Conservation (phyloP, 1,140 invertebrate species). For the Daktulosphaira vitifoliae region DNA sequence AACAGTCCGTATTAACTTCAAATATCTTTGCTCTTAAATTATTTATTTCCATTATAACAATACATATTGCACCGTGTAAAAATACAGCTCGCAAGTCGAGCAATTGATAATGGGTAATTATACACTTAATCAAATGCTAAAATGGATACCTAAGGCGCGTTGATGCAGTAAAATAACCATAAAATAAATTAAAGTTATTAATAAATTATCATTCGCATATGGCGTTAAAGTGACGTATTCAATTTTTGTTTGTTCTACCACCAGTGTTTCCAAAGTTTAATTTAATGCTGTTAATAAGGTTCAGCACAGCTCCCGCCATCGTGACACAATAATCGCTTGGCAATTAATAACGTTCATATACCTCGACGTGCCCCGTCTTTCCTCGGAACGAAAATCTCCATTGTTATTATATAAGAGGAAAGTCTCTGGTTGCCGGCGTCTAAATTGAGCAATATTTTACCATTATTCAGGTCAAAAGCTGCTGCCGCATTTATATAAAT, state of each 20-base stretch:
- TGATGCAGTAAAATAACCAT: too few species aligned
- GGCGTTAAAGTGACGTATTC: background rate
- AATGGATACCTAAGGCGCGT: too few species aligned
- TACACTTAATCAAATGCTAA: too few species aligned
- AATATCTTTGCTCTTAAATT: too few species aligned
- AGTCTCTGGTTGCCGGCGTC: slow-evolving; percentile 17
- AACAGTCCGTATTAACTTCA: too few species aligned
- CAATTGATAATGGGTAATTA: too few species aligned
- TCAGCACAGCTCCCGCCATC: background rate
- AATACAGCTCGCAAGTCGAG: too few species aligned
- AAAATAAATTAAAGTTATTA: too few species aligned
- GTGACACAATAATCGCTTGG: slow-evolving; percentile 22
- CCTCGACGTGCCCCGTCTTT: background rate
- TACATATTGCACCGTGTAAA: too few species aligned
- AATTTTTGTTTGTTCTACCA: slow-evolving; percentile 21
- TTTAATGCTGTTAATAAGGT: slow-evolving; percentile 31
- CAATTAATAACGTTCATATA: slow-evolving; percentile 26
- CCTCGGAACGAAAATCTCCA: slow-evolving; percentile 16
- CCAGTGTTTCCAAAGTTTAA: slow-evolving; percentile 11
- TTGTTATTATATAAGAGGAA: slow-evolving; percentile 26
- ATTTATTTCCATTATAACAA: too few species aligned
- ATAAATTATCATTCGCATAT: background rate
- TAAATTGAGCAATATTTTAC: slow-evolving; percentile 31
- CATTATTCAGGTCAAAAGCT: slow-evolving; percentile 23
- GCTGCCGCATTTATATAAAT: too few species aligned